Percentiles rank a stretch among this genome's conserved stretches.
These are phyloP conservation scores for Shinisaurus crocodilurus DNA, from an alignment of 2,113 vertebrate species.

Conservation along the genomic window DNA sequence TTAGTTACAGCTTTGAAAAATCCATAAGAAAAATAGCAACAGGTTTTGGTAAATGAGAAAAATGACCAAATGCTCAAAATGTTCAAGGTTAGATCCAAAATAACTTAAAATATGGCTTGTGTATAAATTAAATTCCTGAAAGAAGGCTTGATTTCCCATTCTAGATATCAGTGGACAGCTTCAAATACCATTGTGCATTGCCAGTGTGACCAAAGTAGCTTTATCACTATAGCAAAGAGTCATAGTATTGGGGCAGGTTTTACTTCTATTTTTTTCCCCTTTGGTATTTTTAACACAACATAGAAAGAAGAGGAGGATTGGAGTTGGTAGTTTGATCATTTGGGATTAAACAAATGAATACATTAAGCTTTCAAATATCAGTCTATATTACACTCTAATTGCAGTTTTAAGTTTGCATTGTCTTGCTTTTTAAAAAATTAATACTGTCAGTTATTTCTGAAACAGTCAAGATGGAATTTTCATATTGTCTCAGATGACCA, in stretches of 20 bases:
- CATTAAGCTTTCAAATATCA: not conserved
- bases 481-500: not conserved
- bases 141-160: not conserved
- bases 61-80: not conserved
- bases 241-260: not conserved
- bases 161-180: not conserved
- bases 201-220: not conserved
- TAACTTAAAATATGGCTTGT: not conserved
- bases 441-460: not conserved
- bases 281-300: not conserved
- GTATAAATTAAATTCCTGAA: not conserved
- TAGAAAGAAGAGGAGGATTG: not conserved
- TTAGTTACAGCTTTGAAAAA: not conserved
- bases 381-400: not conserved
- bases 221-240: not conserved
- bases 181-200: not conserved
- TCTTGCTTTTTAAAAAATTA: not conserved
- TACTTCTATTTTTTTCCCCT: not conserved
- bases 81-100: not conserved
- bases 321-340: not conserved
- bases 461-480: not conserved
- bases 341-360: conserved; percentile 20
- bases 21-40: not conserved
- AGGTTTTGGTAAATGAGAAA: not conserved
- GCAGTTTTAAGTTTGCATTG: conserved; percentile 23